These are phyloP conservation scores for Rosalia funebris DNA, from an alignment of 2,888 invertebrate species.

Conservation along the genomic window DNA sequence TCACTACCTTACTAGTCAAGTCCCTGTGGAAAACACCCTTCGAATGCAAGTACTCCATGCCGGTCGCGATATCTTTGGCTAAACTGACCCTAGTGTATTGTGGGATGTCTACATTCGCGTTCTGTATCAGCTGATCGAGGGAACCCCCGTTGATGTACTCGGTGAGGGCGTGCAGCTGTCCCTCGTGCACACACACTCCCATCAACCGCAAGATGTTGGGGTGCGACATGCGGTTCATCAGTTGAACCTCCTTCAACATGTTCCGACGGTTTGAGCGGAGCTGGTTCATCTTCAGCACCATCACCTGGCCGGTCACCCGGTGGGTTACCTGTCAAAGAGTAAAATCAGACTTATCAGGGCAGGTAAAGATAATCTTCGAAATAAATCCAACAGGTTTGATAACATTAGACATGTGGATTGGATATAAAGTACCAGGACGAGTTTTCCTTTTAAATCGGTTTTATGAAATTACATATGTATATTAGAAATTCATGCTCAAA, in stretches of 20 bases:
- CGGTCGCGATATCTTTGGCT: conserved; percentile 87
- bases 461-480: too few relatives aligned
- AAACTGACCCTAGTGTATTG: conserved; percentile 84
- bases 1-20: conserved; percentile 93
- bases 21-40: conserved; percentile 94
- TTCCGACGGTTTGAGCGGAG: conserved; percentile 92
- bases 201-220: conserved; percentile 94
- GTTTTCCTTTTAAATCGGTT: too few relatives aligned
- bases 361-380: too few relatives aligned
- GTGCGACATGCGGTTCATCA: conserved; percentile 95
- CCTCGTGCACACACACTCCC: conserved; percentile 96
- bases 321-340: conserved; percentile 91
- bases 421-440: too few relatives aligned
- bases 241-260: conserved; percentile 96
- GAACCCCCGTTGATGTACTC: conserved; percentile 97
- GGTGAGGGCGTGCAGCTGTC: conserved; percentile 93
- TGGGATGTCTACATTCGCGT: conserved; percentile 76
- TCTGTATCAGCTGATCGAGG: conserved; percentile 88
- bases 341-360: too few relatives aligned
- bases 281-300: conserved; percentile 98
- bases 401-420: too few relatives aligned
- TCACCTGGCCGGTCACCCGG: conserved; percentile 90
- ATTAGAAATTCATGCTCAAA: too few relatives aligned
- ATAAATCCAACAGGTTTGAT: too few relatives aligned
- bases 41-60: conserved; percentile 94